Base-by-base conservation (phyloP, 2,888 invertebrate genomes). In the Cephalotes varians region DNA sequence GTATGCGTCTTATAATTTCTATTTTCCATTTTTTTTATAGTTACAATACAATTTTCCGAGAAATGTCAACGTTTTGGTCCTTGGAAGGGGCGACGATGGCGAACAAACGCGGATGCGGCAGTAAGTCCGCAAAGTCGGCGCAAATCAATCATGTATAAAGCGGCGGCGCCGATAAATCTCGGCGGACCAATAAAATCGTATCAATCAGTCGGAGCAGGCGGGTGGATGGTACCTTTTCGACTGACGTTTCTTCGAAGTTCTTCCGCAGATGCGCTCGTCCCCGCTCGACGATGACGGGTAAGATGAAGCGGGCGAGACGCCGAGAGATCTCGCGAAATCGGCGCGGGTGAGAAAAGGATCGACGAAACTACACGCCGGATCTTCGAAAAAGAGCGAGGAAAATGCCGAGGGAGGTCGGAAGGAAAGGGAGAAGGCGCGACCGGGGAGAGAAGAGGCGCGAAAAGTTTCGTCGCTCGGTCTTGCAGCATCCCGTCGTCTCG, bases 181-280 rank as follows among this genome's bases (percentile, higher is more conserved):
- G 60, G 64, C 82, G 79, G 37, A 76, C 87, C 90, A 91, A 92
- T 92, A 91, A 93, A 93, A 91, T 91, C 88, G 90, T 91, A 93
- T 92, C 93, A 91, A 93, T 93, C 93, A 92, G 90, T 69, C 84
- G 73, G 83, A 71, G 87, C 83, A 82, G 76, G 82, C 81, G 64
- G 37, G 86, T 44, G 73, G 60, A 62, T 65, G 47, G 37, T 49
- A 28, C 83, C 87, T 85, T 88, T 88, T 86, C 80, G 84, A 83
- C 85, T 83, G 84, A 88, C 85, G 86, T 89, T 88, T 85, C 72
- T 81, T 85, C 86, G 69, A 87, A 90, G 87, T 85, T 85, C 82
- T 71, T 71, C 65, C 69, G 58, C 67, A 65, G 64, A 82, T 76
- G 84, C 73, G 74, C 83, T 85, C 74, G 79, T 71, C 76, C 37